phyloP scores from a whole-genome alignment of 2,888 invertebrate genomes.

The Endotricha flammealis region DNA sequence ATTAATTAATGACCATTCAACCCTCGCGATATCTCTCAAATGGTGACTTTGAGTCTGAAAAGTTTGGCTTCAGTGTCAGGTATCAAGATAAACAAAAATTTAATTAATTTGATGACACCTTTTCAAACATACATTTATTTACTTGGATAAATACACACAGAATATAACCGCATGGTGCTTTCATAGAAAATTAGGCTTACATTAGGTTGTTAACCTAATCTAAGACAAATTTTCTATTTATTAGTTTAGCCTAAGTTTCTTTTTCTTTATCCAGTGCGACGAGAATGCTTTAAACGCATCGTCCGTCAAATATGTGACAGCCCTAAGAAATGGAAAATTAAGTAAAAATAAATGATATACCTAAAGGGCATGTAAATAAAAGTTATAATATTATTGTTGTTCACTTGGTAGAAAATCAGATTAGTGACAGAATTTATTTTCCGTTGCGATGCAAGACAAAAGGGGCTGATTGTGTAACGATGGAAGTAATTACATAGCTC shows the following conservation, averaged over 20 bases:
- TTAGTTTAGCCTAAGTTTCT: too few species aligned
- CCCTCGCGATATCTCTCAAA: slow-evolving; percentile 54
- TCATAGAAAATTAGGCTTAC: too few species aligned
- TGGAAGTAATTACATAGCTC: slow-evolving; percentile 33
- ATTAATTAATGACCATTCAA: slow-evolving; percentile 74
- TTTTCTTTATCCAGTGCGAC: too few species aligned
- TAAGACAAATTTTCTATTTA: too few species aligned
- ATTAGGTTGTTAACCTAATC: too few species aligned
- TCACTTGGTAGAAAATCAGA: not conserved
- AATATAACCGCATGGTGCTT: too few species aligned
- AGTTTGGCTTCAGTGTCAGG: slow-evolving; percentile 1
- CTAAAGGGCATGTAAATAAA: slow-evolving; percentile 1
- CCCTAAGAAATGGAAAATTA: too few species aligned
- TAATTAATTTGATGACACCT: not conserved
- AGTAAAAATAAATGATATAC: too few species aligned
- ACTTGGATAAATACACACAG: too few species aligned
- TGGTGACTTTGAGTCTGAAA: slow-evolving; percentile 40
- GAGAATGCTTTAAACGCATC: too few species aligned
- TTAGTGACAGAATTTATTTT: slow-evolving; percentile 19
- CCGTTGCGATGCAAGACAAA: slow-evolving; percentile 18
- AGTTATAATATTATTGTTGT: not conserved
- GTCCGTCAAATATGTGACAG: too few species aligned
- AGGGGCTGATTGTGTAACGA: slow-evolving; percentile 28
- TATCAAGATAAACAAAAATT: slow-evolving; percentile 2
- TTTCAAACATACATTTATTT: too few species aligned